Conservation (phyloP, 2,888 invertebrate genomes). For the Metallyticus violacea region DNA sequence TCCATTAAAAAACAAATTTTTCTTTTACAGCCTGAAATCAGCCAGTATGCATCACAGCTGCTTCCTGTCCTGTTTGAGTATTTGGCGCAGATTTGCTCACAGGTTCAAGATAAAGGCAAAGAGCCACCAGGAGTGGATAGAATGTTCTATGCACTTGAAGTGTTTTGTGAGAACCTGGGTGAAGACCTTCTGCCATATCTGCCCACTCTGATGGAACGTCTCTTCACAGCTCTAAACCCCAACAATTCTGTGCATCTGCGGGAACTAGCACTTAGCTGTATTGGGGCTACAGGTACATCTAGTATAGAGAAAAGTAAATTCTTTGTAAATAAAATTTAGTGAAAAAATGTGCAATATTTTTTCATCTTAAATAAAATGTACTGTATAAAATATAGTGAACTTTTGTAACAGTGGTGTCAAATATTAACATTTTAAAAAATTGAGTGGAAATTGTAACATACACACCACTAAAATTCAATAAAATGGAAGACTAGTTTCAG, state of each 20-base stretch:
- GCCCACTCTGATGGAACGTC: slow-evolving; percentile 66
- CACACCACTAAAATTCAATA: too few species aligned
- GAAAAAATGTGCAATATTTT: too few species aligned
- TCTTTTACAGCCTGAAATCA: slow-evolving; percentile 66
- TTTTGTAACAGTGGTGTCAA: too few species aligned
- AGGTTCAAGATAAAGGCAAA: slow-evolving; percentile 54
- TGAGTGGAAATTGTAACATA: too few species aligned
- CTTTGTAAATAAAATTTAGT: too few species aligned
- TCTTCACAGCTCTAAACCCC: slow-evolving; percentile 60
- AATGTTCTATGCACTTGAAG: slow-evolving; percentile 77
- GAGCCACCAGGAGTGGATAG: slow-evolving; percentile 65
- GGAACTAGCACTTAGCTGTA: slow-evolving; percentile 65
- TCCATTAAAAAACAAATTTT: too few species aligned
- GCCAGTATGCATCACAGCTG: slow-evolving; percentile 66
- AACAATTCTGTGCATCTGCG: slow-evolving; percentile 60
- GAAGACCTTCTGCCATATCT: slow-evolving; percentile 69
- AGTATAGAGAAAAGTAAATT: too few species aligned
- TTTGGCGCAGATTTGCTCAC: slow-evolving; percentile 57
- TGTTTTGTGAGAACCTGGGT: slow-evolving; percentile 74
- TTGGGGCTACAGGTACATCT: slow-evolving; percentile 59
- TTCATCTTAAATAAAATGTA: too few species aligned
- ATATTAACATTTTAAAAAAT: too few species aligned
- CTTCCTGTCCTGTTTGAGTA: slow-evolving; percentile 70
- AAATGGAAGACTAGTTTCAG: too few species aligned
- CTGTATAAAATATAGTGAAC: too few species aligned